These are phyloP conservation scores for Melipona beecheii DNA, from an alignment of 2,888 invertebrate genomes.

Conservation along the genomic window DNA sequence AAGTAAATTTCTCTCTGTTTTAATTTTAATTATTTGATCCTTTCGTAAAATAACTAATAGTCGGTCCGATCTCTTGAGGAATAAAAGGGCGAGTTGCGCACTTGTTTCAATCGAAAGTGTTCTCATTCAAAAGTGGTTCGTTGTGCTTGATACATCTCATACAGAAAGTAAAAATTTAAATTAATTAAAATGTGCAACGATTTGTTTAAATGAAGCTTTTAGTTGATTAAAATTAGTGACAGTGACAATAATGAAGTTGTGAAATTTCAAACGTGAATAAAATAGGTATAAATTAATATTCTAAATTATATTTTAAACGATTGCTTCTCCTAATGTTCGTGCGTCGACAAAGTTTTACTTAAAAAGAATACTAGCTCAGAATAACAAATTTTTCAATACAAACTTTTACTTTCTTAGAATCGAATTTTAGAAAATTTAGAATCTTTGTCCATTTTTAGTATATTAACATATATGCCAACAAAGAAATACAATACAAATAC, in stretches of 20 bases:
- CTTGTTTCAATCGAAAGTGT: constrained; percentile 7
- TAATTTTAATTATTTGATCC: neutral
- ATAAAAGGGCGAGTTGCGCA: constrained; percentile 22
- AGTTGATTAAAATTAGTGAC: neutral
- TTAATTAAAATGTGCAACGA: neutral
- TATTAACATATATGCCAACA: neutral
- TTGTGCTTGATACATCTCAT: neutral
- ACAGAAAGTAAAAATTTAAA: neutral
- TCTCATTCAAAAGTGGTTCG: constrained; percentile 31
- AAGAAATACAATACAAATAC: no score
- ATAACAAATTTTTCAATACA: neutral
- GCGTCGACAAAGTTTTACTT: neutral
- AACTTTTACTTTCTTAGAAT: neutral
- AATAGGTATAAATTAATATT: neutral
- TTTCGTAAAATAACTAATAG: constrained; percentile 4
- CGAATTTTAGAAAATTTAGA: neutral
- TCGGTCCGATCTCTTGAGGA: constrained; percentile 40
- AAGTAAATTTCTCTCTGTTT: neutral
- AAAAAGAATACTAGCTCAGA: neutral
- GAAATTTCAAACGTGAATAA: neutral
- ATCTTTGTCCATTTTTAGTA: neutral
- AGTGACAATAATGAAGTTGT: neutral
- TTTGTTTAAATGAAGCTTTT: neutral
- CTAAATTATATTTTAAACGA: neutral
- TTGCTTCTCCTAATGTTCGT: no score